Evolutionary conservation across 2,113 vertebrate genomes (phyloP), one percentile per base, ranked within the genome.

Genomic region (Varanus komodoensis): DNA sequence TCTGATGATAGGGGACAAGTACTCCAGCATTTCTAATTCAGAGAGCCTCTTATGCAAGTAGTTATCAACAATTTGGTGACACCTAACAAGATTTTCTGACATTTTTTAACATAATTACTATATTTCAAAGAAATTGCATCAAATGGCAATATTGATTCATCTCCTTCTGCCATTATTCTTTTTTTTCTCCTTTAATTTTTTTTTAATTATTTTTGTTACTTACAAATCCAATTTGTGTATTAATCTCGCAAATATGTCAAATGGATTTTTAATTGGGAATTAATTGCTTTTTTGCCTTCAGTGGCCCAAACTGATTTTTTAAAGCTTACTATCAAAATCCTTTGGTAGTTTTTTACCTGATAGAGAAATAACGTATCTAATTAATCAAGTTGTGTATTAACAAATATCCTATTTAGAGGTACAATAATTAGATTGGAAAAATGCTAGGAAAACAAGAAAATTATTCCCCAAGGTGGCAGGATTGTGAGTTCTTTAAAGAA

Each of bases 251-350:
- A 92, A 97, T 93, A 93, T 89, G 93, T 96, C 93, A 95, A 96
- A 96, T 93, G 93, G 93, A 91, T 93, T 97, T 96, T 96, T 97
- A 97, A 97, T 96, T 96, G 96, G 93, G 86, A 95, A 95, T 93
- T 95, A 97, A 97, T 95, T 95, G 87, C 89, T 93, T 96, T 96
- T 81, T 95, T 93, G 85, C 92, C 89, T 95, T 91, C 90, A 68
- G 48, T 3, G 92, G 78, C 90, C 91, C 94, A 94, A 87, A 92
- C 81, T 96, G 95, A 94, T 96, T 96, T 81, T 90, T 89, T 92
- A 94, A 64, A 93, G 92, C 93, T 94, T 93, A 93, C 91, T 88
- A 91, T 92, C 93, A 97, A 90, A 90, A 94, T 93, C 89, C 95
- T 96, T 95, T 87, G 92, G 90, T 93, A 95, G 97, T 64, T 64